Evolutionary conservation across 2,113 vertebrate species (phyloP).

Genomic region (Channa argus): DNA sequence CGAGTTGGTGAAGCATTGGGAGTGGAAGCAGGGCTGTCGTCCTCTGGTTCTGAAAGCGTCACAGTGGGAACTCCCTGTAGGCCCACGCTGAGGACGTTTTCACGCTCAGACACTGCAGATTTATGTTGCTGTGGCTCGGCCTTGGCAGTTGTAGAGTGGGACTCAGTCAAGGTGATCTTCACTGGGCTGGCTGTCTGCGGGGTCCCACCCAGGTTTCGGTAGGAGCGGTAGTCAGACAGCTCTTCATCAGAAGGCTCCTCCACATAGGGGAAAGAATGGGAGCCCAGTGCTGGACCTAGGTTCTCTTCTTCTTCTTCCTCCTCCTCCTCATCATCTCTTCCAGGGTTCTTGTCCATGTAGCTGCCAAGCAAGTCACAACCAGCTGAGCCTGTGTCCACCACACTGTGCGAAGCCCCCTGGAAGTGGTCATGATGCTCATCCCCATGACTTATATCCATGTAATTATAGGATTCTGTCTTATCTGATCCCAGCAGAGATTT

Average conservation of each 20-base stretch:
- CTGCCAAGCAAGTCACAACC: constrained; percentile 75
- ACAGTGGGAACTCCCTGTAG: constrained; percentile 91
- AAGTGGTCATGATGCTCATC: constrained; percentile 79
- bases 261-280: constrained; percentile 85
- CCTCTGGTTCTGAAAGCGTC: constrained; percentile 95
- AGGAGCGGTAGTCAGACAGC: constrained; percentile 83
- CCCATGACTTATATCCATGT: constrained; percentile 94
- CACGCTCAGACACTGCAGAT: constrained; percentile 76
- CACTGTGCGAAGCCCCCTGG: constrained; percentile 56
- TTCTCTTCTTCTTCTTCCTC: constrained; percentile 75
- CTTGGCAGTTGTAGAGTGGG: constrained; percentile 68
- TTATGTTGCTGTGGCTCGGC: constrained; percentile 41
- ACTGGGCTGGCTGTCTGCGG: constrained; percentile 84
- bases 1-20: constrained; percentile 92
- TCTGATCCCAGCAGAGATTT: constrained; percentile 87
- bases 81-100: constrained; percentile 88
- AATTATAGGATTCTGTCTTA: constrained; percentile 92
- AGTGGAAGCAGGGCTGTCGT: constrained; percentile 93
- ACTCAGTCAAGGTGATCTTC: constrained; percentile 91
- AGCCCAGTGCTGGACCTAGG: constrained; percentile 77
- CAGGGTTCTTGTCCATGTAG: constrained; percentile 73
- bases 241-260: constrained; percentile 87
- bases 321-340: constrained; percentile 61
- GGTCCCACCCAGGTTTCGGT: constrained; percentile 79
- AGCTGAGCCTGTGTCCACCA: constrained; percentile 77